phyloP scores from a whole-genome alignment of 2,888 invertebrate genomes.

The Blastobasis adustella region DNA sequence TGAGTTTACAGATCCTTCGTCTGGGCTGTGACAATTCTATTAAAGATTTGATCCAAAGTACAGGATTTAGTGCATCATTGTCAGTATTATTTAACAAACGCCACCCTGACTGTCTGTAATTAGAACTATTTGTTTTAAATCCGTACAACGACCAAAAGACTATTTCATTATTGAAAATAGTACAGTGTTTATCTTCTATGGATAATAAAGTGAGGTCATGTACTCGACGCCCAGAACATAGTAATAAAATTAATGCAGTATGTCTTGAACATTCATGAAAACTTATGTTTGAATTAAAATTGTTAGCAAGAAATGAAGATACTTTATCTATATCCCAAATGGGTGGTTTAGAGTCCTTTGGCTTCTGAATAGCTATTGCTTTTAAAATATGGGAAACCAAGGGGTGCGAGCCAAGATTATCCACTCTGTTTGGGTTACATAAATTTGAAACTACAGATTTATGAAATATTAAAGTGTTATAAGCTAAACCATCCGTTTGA shows the following conservation, averaged over 20 bases:
- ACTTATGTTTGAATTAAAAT: neutral
- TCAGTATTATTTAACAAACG: constrained; percentile 3
- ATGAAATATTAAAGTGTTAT: constrained; percentile 12
- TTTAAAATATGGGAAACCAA: constrained; percentile 17
- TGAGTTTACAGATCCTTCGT: neutral
- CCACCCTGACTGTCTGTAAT: constrained; percentile 16
- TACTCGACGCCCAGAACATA: constrained; percentile 12
- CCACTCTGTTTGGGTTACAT: constrained; percentile 5
- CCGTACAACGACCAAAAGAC: constrained; percentile 11
- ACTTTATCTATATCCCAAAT: constrained; percentile 16
- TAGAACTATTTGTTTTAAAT: constrained; percentile 15
- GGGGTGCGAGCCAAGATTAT: constrained; percentile 12
- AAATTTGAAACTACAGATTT: constrained; percentile 16
- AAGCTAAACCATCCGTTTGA: constrained; percentile 7
- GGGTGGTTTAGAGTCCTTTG: constrained; percentile 3
- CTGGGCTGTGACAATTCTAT: neutral
- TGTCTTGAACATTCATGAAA: neutral
- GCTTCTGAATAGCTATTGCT: constrained; percentile 6
- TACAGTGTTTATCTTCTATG: neutral
- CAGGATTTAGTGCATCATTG: constrained; percentile 3
- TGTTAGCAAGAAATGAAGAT: neutral
- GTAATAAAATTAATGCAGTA: constrained; percentile 1
- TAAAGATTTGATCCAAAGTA: constrained; percentile 6
- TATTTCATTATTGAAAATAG: neutral
- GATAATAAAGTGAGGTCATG: constrained; percentile 13